phyloP scores from a whole-genome alignment of 2,888 invertebrate genomes.

The Archaeoteleia sp. region DNA sequence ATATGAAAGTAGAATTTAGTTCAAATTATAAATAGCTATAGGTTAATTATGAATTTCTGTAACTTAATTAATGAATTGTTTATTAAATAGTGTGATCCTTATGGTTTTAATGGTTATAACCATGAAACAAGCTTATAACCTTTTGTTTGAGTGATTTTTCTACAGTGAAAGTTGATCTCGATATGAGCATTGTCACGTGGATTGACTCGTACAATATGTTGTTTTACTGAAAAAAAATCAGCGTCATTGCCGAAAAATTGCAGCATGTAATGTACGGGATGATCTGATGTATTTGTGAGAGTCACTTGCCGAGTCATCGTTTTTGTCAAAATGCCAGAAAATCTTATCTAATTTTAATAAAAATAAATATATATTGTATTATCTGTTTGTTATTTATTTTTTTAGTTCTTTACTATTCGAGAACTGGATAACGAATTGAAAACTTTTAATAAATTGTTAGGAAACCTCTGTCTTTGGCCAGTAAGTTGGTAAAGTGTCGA shows the following conservation, averaged over 20 bases:
- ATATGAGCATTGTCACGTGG: conserved; percentile 49
- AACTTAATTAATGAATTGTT: too few species aligned
- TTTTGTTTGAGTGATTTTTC: conserved; percentile 58
- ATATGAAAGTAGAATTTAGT: too few species aligned
- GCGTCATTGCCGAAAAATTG: conserved; percentile 60
- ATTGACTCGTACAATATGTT: conserved; percentile 50
- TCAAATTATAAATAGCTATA: too few species aligned
- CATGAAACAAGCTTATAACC: too few species aligned
- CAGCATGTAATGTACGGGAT: conserved; percentile 56
- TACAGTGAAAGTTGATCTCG: conserved; percentile 61
- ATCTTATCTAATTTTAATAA: conserved; percentile 51
- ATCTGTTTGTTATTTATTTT: background rate
- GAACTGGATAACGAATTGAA: too few species aligned
- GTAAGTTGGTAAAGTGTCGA: conserved; percentile 77
- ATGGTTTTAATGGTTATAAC: too few species aligned
- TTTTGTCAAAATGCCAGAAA: conserved; percentile 57
- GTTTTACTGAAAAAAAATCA: conserved; percentile 54
- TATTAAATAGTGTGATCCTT: too few species aligned
- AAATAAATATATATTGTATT: background rate
- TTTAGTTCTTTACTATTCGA: too few species aligned
- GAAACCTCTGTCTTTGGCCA: conserved; percentile 57
- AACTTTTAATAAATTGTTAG: background rate
- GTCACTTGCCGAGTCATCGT: conserved; percentile 49
- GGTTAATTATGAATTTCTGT: too few species aligned
- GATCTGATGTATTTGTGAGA: conserved; percentile 53